Percentiles rank a stretch among this genome's conserved stretches.
These are phyloP conservation scores for Andrena cerasifolii DNA, from an alignment of 1,140 invertebrate species.

Conservation along the genomic window DNA sequence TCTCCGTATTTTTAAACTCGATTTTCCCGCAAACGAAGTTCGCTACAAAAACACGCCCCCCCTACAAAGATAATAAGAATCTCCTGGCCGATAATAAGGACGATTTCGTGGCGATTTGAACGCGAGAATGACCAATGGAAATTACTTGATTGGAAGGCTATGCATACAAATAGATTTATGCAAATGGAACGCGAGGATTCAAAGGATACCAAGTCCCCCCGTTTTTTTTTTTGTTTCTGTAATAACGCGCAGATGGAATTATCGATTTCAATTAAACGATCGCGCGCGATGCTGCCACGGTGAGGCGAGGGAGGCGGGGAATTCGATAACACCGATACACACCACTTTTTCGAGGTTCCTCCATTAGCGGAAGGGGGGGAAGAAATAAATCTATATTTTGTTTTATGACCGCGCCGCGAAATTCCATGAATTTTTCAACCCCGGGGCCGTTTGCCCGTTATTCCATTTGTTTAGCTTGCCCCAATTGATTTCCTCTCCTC, in stretches of 20 bases:
- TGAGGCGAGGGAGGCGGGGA: neutral
- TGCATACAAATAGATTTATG: conserved; percentile 17
- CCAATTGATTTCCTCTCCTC: neutral
- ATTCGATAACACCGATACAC: conserved; percentile 34
- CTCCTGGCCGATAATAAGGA: neutral
- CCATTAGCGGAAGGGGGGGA: conserved; percentile 1
- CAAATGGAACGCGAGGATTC: neutral
- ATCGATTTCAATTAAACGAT: conserved; percentile 23
- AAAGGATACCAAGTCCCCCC: neutral
- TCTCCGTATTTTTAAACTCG: neutral
- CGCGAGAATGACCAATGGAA: neutral
- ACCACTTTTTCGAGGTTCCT: conserved; percentile 2
- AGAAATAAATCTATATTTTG: conserved; percentile 36
- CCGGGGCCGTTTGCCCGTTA: conserved; percentile 1
- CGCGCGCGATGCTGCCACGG: too few relatives aligned
- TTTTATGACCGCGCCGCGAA: conserved; percentile 27
- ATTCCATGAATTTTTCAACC: conserved; percentile 36
- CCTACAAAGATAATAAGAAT: too few relatives aligned
- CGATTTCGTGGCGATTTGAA: neutral
- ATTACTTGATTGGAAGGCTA: conserved; percentile 1
- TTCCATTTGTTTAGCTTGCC: conserved; percentile 39
- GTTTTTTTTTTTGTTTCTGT: too few relatives aligned
- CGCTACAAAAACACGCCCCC: too few relatives aligned
- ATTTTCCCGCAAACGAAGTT: neutral
- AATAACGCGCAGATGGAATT: too few relatives aligned